Percentiles rank a stretch among this genome's conserved stretches.
phyloP scores from a whole-genome alignment of 2,888 invertebrate species.

The Melipona bicolor region DNA sequence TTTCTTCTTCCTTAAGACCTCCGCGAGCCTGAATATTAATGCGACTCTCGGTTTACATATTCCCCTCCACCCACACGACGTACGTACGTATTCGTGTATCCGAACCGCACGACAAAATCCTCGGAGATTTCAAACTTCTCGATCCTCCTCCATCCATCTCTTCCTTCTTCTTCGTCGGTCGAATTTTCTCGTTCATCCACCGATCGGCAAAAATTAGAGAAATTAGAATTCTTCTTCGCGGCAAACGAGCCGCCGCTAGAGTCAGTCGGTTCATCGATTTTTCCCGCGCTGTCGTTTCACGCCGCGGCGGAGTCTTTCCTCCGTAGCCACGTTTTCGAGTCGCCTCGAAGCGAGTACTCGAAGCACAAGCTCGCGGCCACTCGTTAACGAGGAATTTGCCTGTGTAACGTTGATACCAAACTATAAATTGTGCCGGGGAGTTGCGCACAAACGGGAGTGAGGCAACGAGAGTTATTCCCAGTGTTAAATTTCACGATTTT shows the following conservation, averaged over 20 bases:
- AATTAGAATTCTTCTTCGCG: too few species aligned
- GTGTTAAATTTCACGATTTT: constrained; percentile 19
- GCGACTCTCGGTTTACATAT: constrained; percentile 69
- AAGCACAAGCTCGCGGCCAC: too few species aligned
- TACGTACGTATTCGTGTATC: constrained; percentile 38
- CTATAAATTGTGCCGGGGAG: not conserved
- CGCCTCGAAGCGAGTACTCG: too few species aligned
- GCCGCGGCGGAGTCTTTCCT: too few species aligned
- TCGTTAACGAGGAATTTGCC: not conserved
- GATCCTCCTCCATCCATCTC: constrained; percentile 34
- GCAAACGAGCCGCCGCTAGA: not conserved
- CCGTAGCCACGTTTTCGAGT: not conserved
- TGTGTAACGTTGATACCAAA: not conserved
- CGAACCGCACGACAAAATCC: constrained; percentile 60
- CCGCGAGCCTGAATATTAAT: constrained; percentile 71
- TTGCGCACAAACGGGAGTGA: not conserved
- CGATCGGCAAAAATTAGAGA: too few species aligned
- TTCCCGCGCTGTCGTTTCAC: not conserved
- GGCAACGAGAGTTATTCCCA: constrained; percentile 10
- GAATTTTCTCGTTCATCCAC: constrained; percentile 25
- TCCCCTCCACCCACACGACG: constrained; percentile 56
- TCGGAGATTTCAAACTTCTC: constrained; percentile 60
- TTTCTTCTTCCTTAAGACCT: constrained; percentile 68
- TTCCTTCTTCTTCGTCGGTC: constrained; percentile 27
- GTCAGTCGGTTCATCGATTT: not conserved